A percentile compares a stretch with the other conserved stretches of the same genome.
Conservation (phyloP, 2,797 vertebrate genomes). For the Acrossocheilus wenchowensis region DNA sequence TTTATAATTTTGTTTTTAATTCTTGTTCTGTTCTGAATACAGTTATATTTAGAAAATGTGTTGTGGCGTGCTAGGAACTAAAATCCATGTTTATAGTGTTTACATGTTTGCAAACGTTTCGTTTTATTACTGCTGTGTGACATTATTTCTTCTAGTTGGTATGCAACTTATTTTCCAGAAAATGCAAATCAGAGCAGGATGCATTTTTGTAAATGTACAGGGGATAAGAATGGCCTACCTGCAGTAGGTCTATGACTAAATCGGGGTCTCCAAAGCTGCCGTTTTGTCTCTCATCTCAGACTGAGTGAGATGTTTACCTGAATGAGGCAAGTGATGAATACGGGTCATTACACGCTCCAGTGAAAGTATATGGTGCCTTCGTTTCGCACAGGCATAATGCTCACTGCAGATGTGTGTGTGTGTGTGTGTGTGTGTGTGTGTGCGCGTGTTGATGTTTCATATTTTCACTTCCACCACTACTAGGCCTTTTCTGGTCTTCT, state of each 20-base stretch:
- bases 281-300: conserved; percentile 42
- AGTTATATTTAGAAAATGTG: too few relatives aligned
- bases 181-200: neutral
- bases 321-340: conserved; percentile 35
- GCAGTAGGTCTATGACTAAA: conserved; percentile 16
- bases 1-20: too few relatives aligned
- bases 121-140: too few relatives aligned
- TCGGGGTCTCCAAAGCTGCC: neutral
- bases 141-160: neutral
- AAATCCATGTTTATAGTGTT: too few relatives aligned
- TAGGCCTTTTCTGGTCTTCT: conserved; percentile 12
- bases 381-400: conserved; percentile 12
- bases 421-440: neutral
- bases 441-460: conserved; percentile 27
- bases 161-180: neutral
- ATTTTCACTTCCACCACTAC: conserved; percentile 36
- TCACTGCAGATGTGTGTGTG: neutral
- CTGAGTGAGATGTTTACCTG: conserved; percentile 17
- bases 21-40: too few relatives aligned
- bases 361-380: conserved; percentile 41
- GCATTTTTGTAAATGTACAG: conserved; percentile 51
- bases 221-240: conserved; percentile 59
- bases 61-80: too few relatives aligned
- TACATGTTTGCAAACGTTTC: too few relatives aligned
- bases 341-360: conserved; percentile 14